A percentile compares a stretch with the other conserved stretches of the same genome.
Evolutionary conservation across 2,888 invertebrate species (phyloP).

Genomic region (Drosophila sordidapex): DNA sequence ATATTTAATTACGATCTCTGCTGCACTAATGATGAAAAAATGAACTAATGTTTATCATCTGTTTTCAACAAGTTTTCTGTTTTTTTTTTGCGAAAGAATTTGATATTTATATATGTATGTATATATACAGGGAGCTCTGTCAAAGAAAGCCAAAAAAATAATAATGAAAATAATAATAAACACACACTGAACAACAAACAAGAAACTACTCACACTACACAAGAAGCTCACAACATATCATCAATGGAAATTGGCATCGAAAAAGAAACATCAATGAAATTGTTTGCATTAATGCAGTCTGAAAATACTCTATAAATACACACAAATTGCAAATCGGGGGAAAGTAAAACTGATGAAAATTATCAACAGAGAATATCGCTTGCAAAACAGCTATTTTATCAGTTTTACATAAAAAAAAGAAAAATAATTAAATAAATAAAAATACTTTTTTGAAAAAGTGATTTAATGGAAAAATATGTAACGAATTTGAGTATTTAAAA

Average conservation of each 20-base stretch:
- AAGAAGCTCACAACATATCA: conserved; percentile 49
- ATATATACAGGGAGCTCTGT: conserved; percentile 77
- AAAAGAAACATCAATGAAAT: conserved; percentile 4
- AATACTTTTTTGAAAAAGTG: conserved; percentile 1
- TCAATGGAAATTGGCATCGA: conserved; percentile 59
- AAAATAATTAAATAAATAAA: conserved; percentile 2
- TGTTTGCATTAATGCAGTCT: conserved; percentile 1
- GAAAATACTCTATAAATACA: conserved; percentile 23
- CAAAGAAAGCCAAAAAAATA: conserved; percentile 64
- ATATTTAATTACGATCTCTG: conserved; percentile 21
- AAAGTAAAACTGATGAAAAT: conserved; percentile 15
- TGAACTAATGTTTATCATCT: conserved; percentile 82
- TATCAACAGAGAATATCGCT: background rate
- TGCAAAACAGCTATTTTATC: background rate
- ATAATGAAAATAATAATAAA: conserved; percentile 3
- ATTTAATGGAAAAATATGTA: conserved; percentile 29
- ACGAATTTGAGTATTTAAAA: conserved; percentile 21
- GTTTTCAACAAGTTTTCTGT: conserved; percentile 57
- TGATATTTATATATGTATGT: conserved; percentile 41
- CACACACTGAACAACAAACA: conserved; percentile 56
- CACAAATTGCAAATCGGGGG: conserved; percentile 16
- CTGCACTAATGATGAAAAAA: conserved; percentile 29
- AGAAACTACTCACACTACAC: conserved; percentile 42
- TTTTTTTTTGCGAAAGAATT: conserved; percentile 56
- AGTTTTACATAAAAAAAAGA: conserved; percentile 7